Percentiles rank a stretch among this genome's conserved stretches.
phyloP scores from a whole-genome alignment of 2,888 invertebrate genomes.

The Camponotus fellah region DNA sequence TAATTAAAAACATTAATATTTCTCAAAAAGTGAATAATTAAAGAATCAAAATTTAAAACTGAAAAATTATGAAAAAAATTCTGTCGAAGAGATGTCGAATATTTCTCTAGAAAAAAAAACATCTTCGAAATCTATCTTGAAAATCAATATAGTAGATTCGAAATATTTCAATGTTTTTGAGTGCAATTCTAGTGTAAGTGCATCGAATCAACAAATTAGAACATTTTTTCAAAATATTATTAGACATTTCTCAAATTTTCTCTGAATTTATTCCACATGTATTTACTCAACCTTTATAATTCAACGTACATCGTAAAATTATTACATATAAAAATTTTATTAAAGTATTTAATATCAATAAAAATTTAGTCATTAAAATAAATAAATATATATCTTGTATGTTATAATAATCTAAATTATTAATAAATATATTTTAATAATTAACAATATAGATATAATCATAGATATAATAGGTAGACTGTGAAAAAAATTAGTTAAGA shows the following conservation, averaged over 20 bases:
- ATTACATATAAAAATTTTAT: neutral
- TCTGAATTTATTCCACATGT: neutral
- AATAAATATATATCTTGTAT: neutral
- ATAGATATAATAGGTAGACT: neutral
- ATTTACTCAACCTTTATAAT: neutral
- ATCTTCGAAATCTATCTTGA: neutral
- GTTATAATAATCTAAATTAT: neutral
- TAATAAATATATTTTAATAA: neutral
- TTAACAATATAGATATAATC: neutral
- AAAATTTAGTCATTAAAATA: neutral
- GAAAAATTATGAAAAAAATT: slow-evolving; percentile 1
- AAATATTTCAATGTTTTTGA: slow-evolving; percentile 1
- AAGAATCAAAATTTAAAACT: neutral
- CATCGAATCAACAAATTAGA: neutral
- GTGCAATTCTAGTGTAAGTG: slow-evolving; percentile 13
- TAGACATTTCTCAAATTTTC: neutral
- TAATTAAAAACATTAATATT: neutral
- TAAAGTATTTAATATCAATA: neutral
- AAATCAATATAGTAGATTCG: neutral
- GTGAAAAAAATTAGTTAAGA: neutral
- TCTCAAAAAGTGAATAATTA: too few relatives aligned
- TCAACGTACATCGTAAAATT: neutral
- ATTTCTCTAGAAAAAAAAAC: neutral
- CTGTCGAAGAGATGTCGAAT: neutral
- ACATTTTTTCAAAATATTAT: slow-evolving; percentile 19